Conservation (phyloP, 1,140 invertebrate genomes). For the Bombus superbus region DNA sequence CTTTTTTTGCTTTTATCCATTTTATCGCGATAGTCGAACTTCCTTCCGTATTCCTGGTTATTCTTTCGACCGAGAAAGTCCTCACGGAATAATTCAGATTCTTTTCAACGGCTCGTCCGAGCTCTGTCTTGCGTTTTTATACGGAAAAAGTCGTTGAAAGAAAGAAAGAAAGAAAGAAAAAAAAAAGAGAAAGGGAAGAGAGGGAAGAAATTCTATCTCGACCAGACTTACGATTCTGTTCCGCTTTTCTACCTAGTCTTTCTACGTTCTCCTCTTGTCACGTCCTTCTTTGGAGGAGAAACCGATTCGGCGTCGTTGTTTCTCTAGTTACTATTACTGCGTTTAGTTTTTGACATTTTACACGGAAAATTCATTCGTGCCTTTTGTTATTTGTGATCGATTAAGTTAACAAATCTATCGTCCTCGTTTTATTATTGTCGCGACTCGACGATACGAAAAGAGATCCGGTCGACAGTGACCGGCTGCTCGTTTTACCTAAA, state of each 20-base stretch:
- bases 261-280: not conserved
- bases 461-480: not conserved
- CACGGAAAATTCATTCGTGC: constrained; percentile 9
- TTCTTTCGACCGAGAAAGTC: not conserved
- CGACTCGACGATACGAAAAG: not conserved
- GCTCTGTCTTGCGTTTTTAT: too few species aligned
- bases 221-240: not conserved
- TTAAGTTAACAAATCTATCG: constrained; percentile 36
- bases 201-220: not conserved
- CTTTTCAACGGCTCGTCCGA: not conserved
- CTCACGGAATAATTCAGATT: not conserved
- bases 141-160: not conserved
- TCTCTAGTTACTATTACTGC: not conserved
- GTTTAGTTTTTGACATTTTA: constrained; percentile 25
- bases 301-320: constrained; percentile 6
- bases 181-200: not conserved
- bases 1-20: not conserved
- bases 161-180: not conserved
- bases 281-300: not conserved
- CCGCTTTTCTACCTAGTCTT: not conserved
- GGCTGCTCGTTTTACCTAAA: constrained; percentile 36
- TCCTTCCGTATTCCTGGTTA: not conserved
- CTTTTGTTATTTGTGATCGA: constrained; percentile 20
- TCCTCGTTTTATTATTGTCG: constrained; percentile 28
- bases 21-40: constrained; percentile 26